Percentiles rank a stretch among this genome's conserved stretches.
Conservation (phyloP, 2,888 invertebrate species). For the Eledona agricola region DNA sequence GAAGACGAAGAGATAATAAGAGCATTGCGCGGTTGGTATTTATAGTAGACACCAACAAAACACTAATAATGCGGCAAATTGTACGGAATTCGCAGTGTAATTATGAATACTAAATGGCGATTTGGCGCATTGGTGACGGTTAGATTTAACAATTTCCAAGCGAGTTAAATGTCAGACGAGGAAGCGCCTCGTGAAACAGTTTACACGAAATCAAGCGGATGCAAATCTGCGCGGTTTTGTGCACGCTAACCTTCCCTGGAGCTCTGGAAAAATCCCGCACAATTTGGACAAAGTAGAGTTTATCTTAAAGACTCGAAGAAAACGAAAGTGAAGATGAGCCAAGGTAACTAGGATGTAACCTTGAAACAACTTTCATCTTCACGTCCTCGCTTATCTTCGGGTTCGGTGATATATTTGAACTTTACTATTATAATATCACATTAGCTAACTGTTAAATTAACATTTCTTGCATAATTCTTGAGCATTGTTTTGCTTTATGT, state of each 20-base stretch:
- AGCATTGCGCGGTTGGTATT: constrained; percentile 17
- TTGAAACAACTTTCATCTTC: constrained; percentile 45
- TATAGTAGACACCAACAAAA: neutral
- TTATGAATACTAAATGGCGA: too few species aligned
- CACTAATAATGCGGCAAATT: too few species aligned
- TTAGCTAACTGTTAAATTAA: constrained; percentile 33
- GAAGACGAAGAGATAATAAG: constrained; percentile 16
- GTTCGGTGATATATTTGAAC: constrained; percentile 30
- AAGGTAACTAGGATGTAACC: constrained; percentile 55
- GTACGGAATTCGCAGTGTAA: too few species aligned
- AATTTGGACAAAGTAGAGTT: too few species aligned
- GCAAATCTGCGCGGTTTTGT: too few species aligned
- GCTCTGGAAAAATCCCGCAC: too few species aligned
- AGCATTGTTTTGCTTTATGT: neutral
- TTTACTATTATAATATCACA: constrained; percentile 33
- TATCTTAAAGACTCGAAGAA: constrained; percentile 40
- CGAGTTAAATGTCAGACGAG: too few species aligned
- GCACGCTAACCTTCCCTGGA: too few species aligned
- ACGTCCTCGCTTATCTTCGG: constrained; percentile 30
- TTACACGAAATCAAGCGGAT: too few species aligned
- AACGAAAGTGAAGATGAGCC: constrained; percentile 53
- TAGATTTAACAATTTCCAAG: too few species aligned
- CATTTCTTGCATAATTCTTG: constrained; percentile 33
- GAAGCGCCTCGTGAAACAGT: too few species aligned
- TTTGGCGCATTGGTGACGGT: too few species aligned